phyloP scores from a whole-genome alignment of 2,113 vertebrate genomes.

The Orthochromis malagaraziensis region DNA sequence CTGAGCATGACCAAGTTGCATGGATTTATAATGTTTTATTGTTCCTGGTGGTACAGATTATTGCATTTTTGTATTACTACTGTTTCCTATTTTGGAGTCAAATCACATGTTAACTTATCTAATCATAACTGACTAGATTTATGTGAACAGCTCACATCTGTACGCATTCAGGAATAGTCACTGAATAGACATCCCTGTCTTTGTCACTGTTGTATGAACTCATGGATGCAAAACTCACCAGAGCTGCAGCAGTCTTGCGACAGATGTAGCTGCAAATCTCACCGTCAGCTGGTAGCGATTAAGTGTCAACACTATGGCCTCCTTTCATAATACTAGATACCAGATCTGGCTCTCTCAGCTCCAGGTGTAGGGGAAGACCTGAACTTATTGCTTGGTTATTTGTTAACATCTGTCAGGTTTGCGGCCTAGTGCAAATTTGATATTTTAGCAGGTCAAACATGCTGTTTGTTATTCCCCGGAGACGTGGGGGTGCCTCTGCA shows the following conservation, averaged over 20 bases:
- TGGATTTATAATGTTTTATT: background rate
- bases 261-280: background rate
- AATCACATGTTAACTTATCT: background rate
- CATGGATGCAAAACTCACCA: background rate
- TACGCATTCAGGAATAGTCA: background rate
- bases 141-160: background rate
- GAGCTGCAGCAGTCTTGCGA: background rate
- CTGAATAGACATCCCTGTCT: background rate
- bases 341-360: background rate
- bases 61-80: background rate
- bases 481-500: background rate
- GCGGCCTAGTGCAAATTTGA: background rate
- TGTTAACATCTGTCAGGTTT: background rate
- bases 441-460: background rate
- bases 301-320: background rate
- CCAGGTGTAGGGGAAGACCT: background rate
- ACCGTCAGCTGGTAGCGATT: background rate
- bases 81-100: background rate
- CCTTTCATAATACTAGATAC: background rate
- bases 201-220: background rate
- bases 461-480: background rate
- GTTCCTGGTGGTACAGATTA: background rate
- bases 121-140: background rate
- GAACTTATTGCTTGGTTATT: background rate
- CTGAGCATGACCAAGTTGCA: background rate